Conservation (phyloP, 2,888 invertebrate genomes). For the Drosophila incognita region DNA sequence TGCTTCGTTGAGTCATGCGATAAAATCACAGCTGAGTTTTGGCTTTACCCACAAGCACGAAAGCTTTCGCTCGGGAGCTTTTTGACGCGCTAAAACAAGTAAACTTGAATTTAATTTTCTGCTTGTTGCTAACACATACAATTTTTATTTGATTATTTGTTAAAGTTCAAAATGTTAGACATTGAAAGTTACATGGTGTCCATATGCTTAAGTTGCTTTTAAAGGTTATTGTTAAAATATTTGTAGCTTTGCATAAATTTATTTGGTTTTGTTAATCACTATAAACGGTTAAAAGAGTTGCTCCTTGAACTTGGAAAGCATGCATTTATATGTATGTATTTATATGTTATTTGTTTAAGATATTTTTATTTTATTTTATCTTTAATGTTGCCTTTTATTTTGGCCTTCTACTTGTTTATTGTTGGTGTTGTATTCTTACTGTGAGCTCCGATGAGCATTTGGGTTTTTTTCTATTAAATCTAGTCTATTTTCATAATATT, state of each 20-base stretch:
- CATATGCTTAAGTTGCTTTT: slow-evolving; percentile 57
- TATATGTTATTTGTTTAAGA: slow-evolving; percentile 40
- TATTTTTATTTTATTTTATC: slow-evolving; percentile 22
- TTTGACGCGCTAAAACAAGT: slow-evolving; percentile 28
- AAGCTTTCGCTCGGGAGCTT: slow-evolving; percentile 50
- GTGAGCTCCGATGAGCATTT: slow-evolving; percentile 62
- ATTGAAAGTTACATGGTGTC: slow-evolving; percentile 72
- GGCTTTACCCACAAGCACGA: slow-evolving; percentile 29
- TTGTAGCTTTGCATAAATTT: slow-evolving; percentile 73
- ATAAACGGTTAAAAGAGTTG: slow-evolving; percentile 35
- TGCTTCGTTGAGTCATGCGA: slow-evolving; percentile 44
- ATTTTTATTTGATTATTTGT: slow-evolving; percentile 75
- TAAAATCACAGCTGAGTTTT: slow-evolving; percentile 33
- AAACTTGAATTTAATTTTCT: not conserved
- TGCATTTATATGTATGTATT: slow-evolving; percentile 22
- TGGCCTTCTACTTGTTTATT: slow-evolving; percentile 34
- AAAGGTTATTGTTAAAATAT: slow-evolving; percentile 61
- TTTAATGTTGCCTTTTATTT: slow-evolving; percentile 32
- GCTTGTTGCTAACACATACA: slow-evolving; percentile 69
- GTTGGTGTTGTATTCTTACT: slow-evolving; percentile 70
- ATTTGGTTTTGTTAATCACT: slow-evolving; percentile 32
- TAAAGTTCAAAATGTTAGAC: slow-evolving; percentile 74
- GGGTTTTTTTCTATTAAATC: slow-evolving; percentile 1
- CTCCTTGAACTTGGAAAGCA: slow-evolving; percentile 38
- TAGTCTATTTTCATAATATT: slow-evolving; percentile 11